These are phyloP conservation scores for Catharus ustulatus DNA, from an alignment of 2,797 vertebrate genomes.

Conservation along the genomic window DNA sequence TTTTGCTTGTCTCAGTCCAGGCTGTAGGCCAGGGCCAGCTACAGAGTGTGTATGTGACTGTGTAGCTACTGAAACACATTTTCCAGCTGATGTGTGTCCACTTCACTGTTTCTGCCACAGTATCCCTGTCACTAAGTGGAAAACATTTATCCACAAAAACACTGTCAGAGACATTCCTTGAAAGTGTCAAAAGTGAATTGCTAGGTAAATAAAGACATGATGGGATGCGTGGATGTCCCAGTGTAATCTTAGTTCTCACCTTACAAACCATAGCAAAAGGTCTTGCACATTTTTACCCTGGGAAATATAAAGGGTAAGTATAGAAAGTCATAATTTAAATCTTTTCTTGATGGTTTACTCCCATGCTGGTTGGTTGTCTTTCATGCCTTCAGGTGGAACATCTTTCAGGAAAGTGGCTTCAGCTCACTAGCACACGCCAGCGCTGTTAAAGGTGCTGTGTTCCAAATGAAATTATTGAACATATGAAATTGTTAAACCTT, in stretches of 20 bases:
- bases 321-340: neutral
- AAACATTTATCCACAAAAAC: neutral
- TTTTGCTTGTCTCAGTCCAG: neutral
- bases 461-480: neutral
- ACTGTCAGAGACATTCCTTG: neutral
- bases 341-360: neutral
- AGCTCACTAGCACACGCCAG: neutral
- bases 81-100: neutral
- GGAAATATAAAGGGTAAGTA: neutral
- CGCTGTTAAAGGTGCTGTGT: neutral
- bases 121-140: neutral
- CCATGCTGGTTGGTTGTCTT: neutral
- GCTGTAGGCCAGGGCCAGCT: neutral
- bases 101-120: neutral
- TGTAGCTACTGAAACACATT: neutral
- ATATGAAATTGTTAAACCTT: neutral
- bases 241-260: neutral
- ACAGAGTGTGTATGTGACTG: neutral
- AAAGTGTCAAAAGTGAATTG: neutral
- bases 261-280: neutral
- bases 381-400: neutral
- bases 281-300: accelerated
- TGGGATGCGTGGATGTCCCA: neutral
- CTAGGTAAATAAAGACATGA: neutral
- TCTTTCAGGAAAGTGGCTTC: neutral